phyloP scores from a whole-genome alignment of 2,888 invertebrate species.

The Dendrolimus houi region DNA sequence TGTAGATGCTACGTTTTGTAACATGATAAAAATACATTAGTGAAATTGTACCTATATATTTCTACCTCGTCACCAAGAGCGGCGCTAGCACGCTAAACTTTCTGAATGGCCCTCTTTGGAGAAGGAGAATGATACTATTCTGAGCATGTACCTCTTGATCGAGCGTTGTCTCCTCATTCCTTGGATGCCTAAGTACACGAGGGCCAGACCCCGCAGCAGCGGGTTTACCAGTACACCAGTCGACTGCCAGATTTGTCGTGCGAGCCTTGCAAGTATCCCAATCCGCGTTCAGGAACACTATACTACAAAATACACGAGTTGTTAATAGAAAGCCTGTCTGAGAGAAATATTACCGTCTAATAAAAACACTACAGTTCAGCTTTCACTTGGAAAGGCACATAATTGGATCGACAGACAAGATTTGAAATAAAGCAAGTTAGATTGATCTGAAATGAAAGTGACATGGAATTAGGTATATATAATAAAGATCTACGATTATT shows the following conservation, averaged over 20 bases:
- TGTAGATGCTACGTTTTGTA: too few relatives aligned
- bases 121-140: too few relatives aligned
- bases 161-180: conserved; percentile 24
- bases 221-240: conserved; percentile 53
- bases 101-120: too few relatives aligned
- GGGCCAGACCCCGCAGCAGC: conserved; percentile 34
- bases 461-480: too few relatives aligned
- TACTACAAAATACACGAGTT: conserved; percentile 28
- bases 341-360: neutral
- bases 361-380: neutral
- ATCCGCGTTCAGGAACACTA: conserved; percentile 63
- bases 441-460: too few relatives aligned
- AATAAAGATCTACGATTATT: too few relatives aligned
- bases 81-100: too few relatives aligned
- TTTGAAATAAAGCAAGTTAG: too few relatives aligned
- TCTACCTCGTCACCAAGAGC: too few relatives aligned
- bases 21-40: too few relatives aligned
- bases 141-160: conserved; percentile 38
- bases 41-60: too few relatives aligned
- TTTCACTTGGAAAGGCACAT: conserved; percentile 7
- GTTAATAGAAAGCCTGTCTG: neutral
- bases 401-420: conserved; percentile 8
- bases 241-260: conserved; percentile 40
- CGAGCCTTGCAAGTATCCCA: conserved; percentile 50
- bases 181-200: conserved; percentile 33